phyloP scores from a whole-genome alignment of 35 echinoderm and acorn worm species.

The Ptychodera flava region DNA sequence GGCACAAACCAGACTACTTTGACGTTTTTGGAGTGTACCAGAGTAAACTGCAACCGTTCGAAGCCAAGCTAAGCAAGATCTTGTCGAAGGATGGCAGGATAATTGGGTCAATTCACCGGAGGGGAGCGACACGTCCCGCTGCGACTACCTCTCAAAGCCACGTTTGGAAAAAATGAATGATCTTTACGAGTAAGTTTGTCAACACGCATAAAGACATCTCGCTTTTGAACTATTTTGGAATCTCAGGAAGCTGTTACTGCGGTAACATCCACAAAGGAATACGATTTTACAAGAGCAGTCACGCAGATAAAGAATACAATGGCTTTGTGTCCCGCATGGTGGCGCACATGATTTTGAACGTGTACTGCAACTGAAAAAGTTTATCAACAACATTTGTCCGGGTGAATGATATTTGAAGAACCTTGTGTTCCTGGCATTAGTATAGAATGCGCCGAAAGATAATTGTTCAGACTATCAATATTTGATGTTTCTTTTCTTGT shows the following conservation, averaged over 20 bases:
- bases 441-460: too few species aligned
- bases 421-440: too few species aligned
- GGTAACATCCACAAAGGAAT: not conserved
- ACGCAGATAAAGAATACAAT: not conserved
- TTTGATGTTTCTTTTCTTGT: too few species aligned
- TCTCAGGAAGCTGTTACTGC: not conserved
- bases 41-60: not conserved
- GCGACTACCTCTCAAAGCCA: not conserved
- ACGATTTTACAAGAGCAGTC: not conserved
- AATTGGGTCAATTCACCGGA: not conserved
- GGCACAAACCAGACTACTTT: not conserved
- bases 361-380: too few species aligned
- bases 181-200: not conserved
- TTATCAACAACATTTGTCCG: too few species aligned
- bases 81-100: not conserved
- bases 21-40: not conserved
- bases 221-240: not conserved
- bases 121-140: not conserved
- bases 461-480: too few species aligned
- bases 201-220: not conserved
- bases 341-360: not conserved
- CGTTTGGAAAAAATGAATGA: not conserved
- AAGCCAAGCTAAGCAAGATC: not conserved
- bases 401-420: too few species aligned
- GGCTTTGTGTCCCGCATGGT: not conserved